Base-by-base conservation (phyloP, 2,888 invertebrate genomes). In the Drosophila birchii region DNA sequence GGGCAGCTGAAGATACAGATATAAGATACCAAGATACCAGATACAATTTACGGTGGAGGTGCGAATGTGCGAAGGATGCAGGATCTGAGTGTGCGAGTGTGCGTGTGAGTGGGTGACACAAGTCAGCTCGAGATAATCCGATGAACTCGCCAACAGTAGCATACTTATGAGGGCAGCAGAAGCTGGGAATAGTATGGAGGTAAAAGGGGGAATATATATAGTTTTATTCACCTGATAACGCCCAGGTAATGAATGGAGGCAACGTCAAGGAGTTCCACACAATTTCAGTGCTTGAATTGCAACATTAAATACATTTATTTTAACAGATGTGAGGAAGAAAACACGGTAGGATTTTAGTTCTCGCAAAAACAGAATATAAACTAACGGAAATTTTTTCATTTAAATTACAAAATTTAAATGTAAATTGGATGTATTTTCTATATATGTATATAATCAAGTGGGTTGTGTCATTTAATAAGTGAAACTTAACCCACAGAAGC, bases 1-100 rank as follows among this genome's bases (percentile, higher is more conserved):
- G 62, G 72, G 72, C 73, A 57, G 62, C 63, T 66, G 23, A 63
- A 63, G 64, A 63, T 63, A 45, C 62, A 57, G 68, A 70, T 69
- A 70, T 44, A 32, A 66, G 64, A 66, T 66, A 51, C 43, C 20
- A 5, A 49, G 63, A 49, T 41, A 20, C 49, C n/a, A 61, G 47
- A 49, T 41, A 47, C n/a, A 16, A 59, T 49, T 34, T 51, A 36
- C 62, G 34, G n/a, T 12, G 9, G 12, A 36, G 64, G 53, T 60
- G 60, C 8, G 26, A 41, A 20, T 18, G 63, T 36, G 32, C 26
- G 14, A 29, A 38, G 39, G 56, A 61, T 61, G 63, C 39, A 51
- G 61, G 36, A 34, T 45, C 20, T 14, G 47, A 6, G 14, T 34
- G 44, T 14, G 49, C 23, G 23, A n/a, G 47, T 39, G 59, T 38